These are phyloP conservation scores for Aphelinus certus DNA, from an alignment of 1,140 invertebrate species.

Conservation along the genomic window DNA sequence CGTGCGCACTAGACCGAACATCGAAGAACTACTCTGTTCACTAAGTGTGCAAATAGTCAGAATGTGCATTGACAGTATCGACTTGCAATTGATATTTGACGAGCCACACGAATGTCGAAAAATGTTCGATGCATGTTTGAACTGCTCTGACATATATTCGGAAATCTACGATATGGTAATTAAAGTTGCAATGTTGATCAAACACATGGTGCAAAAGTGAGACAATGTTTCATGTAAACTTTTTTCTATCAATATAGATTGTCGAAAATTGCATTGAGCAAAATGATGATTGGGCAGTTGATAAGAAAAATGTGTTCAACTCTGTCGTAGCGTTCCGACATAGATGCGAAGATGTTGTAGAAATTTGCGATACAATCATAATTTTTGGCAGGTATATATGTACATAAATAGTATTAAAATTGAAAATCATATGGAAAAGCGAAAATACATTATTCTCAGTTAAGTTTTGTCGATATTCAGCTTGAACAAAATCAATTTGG, in stretches of 20 bases:
- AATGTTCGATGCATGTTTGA: slow-evolving; percentile 77
- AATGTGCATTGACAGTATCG: slow-evolving; percentile 76
- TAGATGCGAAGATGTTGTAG: slow-evolving; percentile 84
- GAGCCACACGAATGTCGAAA: slow-evolving; percentile 72
- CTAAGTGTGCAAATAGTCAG: slow-evolving; percentile 86
- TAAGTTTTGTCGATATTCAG: slow-evolving; percentile 2
- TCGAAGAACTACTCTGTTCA: slow-evolving; percentile 79
- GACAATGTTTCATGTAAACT: too few species aligned
- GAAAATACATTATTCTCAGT: too few species aligned
- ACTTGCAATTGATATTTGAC: slow-evolving; percentile 76
- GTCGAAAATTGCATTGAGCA: slow-evolving; percentile 50
- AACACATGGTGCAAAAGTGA: too few species aligned
- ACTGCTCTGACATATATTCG: slow-evolving; percentile 80
- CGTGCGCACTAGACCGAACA: slow-evolving; percentile 62
- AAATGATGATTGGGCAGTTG: slow-evolving; percentile 73
- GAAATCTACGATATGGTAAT: slow-evolving; percentile 69
- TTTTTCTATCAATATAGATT: slow-evolving; percentile 38
- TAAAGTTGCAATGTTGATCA: too few species aligned
- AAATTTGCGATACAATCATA: slow-evolving; percentile 81
- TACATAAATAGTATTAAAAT: too few species aligned
- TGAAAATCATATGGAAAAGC: too few species aligned
- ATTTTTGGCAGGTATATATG: slow-evolving; percentile 73
- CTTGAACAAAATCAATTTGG: slow-evolving; percentile 61
- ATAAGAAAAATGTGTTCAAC: slow-evolving; percentile 82
- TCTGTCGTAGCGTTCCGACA: slow-evolving; percentile 87